These are phyloP conservation scores for Chelon labrosus DNA, from an alignment of 2,797 vertebrate genomes.

Conservation along the genomic window DNA sequence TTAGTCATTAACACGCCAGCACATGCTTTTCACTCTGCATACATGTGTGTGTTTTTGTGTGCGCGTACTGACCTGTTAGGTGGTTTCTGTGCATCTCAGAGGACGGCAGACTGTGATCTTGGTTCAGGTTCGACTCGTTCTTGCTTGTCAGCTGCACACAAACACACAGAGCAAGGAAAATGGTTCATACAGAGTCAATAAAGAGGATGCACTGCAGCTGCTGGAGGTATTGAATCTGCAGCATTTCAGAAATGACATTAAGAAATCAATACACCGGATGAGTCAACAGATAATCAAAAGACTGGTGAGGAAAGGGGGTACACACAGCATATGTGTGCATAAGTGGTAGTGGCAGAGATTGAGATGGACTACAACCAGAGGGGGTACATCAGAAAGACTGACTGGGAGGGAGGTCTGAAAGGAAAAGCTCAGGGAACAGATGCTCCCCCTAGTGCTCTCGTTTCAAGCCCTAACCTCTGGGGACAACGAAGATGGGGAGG, in stretches of 20 bases:
- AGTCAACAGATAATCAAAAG: conserved; percentile 26
- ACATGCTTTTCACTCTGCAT: conserved; percentile 5
- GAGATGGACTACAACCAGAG: conserved; percentile 37
- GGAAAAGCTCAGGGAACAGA: conserved; percentile 72
- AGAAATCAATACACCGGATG: conserved; percentile 9
- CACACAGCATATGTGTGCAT: conserved; percentile 8
- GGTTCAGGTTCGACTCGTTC: conserved; percentile 11
- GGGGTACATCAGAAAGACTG: conserved; percentile 40
- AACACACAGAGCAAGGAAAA: conserved; percentile 7
- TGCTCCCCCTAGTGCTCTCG: conserved; percentile 67
- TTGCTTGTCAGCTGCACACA: conserved; percentile 55
- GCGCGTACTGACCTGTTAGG: conserved; percentile 56
- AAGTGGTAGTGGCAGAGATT: conserved; percentile 23
- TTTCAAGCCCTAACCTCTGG: conserved; percentile 72
- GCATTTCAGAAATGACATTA: conserved; percentile 10
- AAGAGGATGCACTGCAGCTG: not conserved
- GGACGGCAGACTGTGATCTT: conserved; percentile 11
- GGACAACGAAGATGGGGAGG: conserved; percentile 34
- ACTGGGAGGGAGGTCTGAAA: conserved; percentile 46
- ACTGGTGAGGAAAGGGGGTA: conserved; percentile 8
- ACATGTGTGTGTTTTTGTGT: conserved; percentile 2
- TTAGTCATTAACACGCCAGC: not conserved
- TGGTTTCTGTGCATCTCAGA: conserved; percentile 68
- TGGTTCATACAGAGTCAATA: not conserved
- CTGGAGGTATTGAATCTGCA: not conserved